Evolutionary conservation across 2,888 invertebrate species (phyloP).

Genomic region (Conops quadrifasciatus): DNA sequence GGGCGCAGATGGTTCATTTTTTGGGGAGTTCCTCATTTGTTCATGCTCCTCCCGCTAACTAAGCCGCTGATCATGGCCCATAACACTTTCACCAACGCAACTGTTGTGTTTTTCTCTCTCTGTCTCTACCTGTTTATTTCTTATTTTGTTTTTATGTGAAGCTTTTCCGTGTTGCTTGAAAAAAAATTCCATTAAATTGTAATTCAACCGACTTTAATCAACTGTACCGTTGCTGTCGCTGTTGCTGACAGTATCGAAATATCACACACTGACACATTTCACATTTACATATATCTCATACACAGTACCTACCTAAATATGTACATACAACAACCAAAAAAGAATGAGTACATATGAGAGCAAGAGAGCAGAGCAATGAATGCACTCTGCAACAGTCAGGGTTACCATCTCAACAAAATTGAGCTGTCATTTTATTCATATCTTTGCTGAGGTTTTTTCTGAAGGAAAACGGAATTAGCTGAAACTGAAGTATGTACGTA

Average conservation of each 20-base stretch:
- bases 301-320: too few relatives aligned
- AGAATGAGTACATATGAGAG: too few relatives aligned
- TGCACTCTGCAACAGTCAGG: too few relatives aligned
- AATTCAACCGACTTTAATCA: conserved; percentile 2
- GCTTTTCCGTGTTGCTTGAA: background rate
- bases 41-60: background rate
- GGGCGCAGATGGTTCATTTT: background rate
- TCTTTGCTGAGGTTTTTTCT: too few relatives aligned
- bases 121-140: background rate
- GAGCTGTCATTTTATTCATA: too few relatives aligned
- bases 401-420: too few relatives aligned
- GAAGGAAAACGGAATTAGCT: too few relatives aligned
- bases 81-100: conserved; percentile 20
- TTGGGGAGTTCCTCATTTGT: background rate
- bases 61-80: conserved; percentile 1
- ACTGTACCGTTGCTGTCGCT: background rate
- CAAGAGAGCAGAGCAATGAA: too few relatives aligned
- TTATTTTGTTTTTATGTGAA: background rate
- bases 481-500: too few relatives aligned
- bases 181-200: conserved; percentile 16
- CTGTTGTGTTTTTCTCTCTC: background rate
- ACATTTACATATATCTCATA: too few relatives aligned
- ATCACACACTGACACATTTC: conserved; percentile 18
- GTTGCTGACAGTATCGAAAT: background rate
- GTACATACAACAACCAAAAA: too few relatives aligned